Evolutionary conservation across 2,888 invertebrate species (phyloP), one percentile per base, ranked within the genome.

Genomic region (Ophioninae sp.): DNA sequence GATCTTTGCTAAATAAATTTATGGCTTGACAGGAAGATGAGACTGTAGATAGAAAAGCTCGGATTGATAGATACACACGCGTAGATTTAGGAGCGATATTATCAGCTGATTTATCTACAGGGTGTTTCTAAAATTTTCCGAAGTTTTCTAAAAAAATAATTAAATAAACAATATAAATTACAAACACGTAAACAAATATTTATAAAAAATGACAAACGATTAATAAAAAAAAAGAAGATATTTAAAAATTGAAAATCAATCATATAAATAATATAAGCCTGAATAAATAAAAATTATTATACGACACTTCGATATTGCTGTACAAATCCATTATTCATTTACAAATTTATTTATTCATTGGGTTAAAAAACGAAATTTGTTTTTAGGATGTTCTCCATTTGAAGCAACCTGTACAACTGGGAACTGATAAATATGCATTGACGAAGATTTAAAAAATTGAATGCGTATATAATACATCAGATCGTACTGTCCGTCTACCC

Each of bases 51-150:
- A 82, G 68, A 30, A 37, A 22, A 82, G 73, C 63, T 68, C 20
- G 67, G 73, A 82, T 73, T 69, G 82, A 82, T 82, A 78, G 78
- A 82, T 82, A 63, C 64, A 56, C 74, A 69, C 58, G 69, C 69
- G 67, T 44, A 77, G 78, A 82, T 73, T 74, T 74, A 74, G 64
- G 78, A 78, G 78, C 78, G 78, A 78, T 78, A 69, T 58, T 61
- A 13, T 73, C 61, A 30, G 73, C 44, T 68, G 69, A 78, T 64
- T 13, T 9, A 23, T n/a, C 37, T 72, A 72, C 63, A 56, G 64
- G 78, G 22, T 58, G 72, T 56, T 64, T 23, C 13, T 9, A 8
- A 64, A 64, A 56, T 78, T 56, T 63, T 23, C 30, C 3, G 3
- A 30, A 30, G n/a, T 65, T 61, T 23, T 58, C 30, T 30, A 30